Percentiles rank a stretch among this genome's conserved stretches.
phyloP scores from a whole-genome alignment of 2,113 vertebrate genomes.

The Odontophorus gujanensis region DNA sequence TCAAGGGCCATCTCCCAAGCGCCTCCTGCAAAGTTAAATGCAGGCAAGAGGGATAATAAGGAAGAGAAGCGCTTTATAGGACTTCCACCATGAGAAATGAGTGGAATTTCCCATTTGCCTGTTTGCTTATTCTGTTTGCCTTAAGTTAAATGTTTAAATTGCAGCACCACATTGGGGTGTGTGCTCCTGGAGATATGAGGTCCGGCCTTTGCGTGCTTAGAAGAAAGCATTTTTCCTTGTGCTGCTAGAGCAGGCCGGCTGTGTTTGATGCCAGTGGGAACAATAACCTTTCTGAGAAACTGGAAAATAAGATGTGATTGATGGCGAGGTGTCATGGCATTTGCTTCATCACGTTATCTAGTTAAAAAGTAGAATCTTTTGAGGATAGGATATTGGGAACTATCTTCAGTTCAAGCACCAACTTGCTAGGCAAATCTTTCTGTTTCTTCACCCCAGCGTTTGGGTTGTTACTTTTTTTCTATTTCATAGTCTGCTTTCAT shows the following conservation, averaged over 20 bases:
- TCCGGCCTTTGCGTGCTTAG: not conserved
- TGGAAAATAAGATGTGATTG: not conserved
- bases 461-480: not conserved
- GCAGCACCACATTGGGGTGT: not conserved
- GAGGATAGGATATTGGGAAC: not conserved
- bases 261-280: not conserved
- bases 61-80: not conserved
- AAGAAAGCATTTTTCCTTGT: not conserved
- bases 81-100: not conserved
- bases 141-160: not conserved
- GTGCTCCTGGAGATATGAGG: not conserved
- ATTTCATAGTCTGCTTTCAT: not conserved
- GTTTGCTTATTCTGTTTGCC: not conserved
- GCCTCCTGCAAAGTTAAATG: not conserved
- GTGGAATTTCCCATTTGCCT: not conserved
- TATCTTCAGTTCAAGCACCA: not conserved
- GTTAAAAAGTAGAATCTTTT: not conserved
- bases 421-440: not conserved
- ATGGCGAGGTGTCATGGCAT: not conserved
- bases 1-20: not conserved
- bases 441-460: fast-evolving
- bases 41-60: not conserved
- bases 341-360: not conserved
- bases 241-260: not conserved
- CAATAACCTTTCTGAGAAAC: not conserved